Percentiles rank a stretch among this genome's conserved stretches.
Evolutionary conservation across 2,888 invertebrate genomes (phyloP).

Genomic region (Oxystoma pomonae): DNA sequence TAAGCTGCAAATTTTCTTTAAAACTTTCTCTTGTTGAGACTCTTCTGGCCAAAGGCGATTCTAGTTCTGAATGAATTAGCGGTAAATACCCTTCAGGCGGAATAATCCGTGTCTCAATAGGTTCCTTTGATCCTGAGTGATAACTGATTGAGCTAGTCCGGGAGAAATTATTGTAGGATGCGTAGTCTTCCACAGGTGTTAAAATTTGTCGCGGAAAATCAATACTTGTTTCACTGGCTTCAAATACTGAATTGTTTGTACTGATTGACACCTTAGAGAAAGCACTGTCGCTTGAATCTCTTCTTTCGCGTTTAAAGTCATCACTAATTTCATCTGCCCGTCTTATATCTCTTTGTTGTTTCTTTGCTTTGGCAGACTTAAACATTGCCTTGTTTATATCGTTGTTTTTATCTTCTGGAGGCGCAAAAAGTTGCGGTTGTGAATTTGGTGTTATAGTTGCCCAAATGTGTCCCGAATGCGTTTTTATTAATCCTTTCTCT

Average conservation of each 20-base stretch:
- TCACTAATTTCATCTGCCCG: slow-evolving; percentile 21
- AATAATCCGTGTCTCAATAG: neutral
- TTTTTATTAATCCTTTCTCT: slow-evolving; percentile 39
- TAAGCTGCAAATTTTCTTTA: slow-evolving; percentile 30
- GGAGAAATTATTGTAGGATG: neutral
- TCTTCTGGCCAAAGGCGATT: slow-evolving; percentile 4
- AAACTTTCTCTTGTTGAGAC: slow-evolving; percentile 31
- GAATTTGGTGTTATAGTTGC: slow-evolving; percentile 29
- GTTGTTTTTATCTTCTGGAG: slow-evolving; percentile 26
- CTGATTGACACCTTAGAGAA: slow-evolving; percentile 12
- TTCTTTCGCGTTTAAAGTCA: slow-evolving; percentile 7
- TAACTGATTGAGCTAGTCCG: neutral
- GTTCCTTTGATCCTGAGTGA: neutral
- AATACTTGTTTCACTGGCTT: neutral
- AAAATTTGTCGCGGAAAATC: neutral
- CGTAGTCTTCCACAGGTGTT: neutral
- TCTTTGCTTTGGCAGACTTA: slow-evolving; percentile 29
- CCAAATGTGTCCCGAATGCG: slow-evolving; percentile 38
- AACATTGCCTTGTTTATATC: slow-evolving; percentile 28
- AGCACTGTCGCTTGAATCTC: slow-evolving; percentile 15
- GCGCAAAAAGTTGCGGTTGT: slow-evolving; percentile 30
- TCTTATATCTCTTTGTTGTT: slow-evolving; percentile 27
- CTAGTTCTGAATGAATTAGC: neutral
- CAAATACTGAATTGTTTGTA: neutral
- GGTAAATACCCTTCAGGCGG: neutral